Base-by-base conservation (phyloP, 2,797 vertebrate species). In the Helarctos malayanus region DNA sequence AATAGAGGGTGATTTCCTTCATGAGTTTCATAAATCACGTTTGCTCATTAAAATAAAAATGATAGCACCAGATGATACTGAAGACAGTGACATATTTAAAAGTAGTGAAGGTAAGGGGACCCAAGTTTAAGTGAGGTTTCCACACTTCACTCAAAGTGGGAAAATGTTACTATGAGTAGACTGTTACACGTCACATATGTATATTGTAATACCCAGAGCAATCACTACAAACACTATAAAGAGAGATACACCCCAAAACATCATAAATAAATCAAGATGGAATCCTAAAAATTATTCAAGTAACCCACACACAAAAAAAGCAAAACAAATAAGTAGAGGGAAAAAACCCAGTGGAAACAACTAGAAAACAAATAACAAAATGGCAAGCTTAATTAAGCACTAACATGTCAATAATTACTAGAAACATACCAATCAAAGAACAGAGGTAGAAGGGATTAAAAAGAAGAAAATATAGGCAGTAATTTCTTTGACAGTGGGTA, bases 11-110 rank as follows among this genome's bases (percentile, higher is more conserved):
- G 21, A 6, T 94, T 81, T 92, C 16, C 38, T 9, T 91, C n/a
- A 29, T 87, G 69, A 84, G 38, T 78, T 94, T 88, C 57, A 71
- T 78, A 32, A 91, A 76, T 76, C 49, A 54, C 21, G 3, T 89
- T 91, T 95, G 41, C 95, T 68, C 15, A 96, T 56, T n/a, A 18
- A 92, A 93, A 71, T 49, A 92, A 78, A 90, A 93, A 52, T 86
- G 94, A 95, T 73, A 92, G 61, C 9, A 65, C 25, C 41, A 83
- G 80, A 41, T 80, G 12, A 95, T 85, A 49, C 21, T 89, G 19
- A 78, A 97, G 80, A 79, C 38, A 95, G 94, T 80, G 19, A 76
- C 63, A 88, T 96, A 88, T 95, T 96, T 90, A 49, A 97, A 91
- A 88, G 25, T 91, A 54, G 41, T 56, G 21, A 96, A 94, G 15